Base-by-base conservation (phyloP, 2,113 vertebrate species). In the Toxotes jaculatrix region DNA sequence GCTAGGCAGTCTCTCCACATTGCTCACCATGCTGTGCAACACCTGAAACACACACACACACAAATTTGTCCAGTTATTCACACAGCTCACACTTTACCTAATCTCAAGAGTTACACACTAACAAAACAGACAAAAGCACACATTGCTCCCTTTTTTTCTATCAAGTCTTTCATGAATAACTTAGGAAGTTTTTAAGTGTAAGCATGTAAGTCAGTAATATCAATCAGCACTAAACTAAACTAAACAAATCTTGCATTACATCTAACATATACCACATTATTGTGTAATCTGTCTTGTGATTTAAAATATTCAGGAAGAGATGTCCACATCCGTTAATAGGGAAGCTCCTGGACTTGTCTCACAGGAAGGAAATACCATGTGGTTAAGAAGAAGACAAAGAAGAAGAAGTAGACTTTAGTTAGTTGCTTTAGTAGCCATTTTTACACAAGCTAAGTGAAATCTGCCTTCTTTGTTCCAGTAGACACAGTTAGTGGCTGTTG, bases 21-120 rank as follows among this genome's bases (percentile, higher is more conserved):
- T 95, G 83, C 95, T 94, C 77, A 99, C 96, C 88, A 98, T 96
- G 83, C 97, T 99, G 95, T 99, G 97, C 64, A 99, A 95, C 85
- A 99, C 94, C 98, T 99, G 88, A 0, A 59, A 78, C 60, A 80
- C 57, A 77, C 27, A 75, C 17, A 51, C 42, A 81, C 70, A 47
- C 16, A 40, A 47, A 38, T 40, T 40, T 40, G 7, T 40, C 38
- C 38, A 8, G 9, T 38, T 45, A 45, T 45, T 45, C 14, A 45
- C 2, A 40, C 7, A 40, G 38, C 1, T 8, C 38, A 40, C 7
- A 34, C 5, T 32, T 63, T 23, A 36, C 36, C 23, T 8, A 56
- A 51, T 21, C 14, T 40, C 2, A 38, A 74, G 45, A 74, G 40
- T 5, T 45, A 7, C 32, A 60, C 21, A 21, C 9, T 7, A 19